Conservation (phyloP, 1,140 invertebrate species). For the Antheraea mylitta region DNA sequence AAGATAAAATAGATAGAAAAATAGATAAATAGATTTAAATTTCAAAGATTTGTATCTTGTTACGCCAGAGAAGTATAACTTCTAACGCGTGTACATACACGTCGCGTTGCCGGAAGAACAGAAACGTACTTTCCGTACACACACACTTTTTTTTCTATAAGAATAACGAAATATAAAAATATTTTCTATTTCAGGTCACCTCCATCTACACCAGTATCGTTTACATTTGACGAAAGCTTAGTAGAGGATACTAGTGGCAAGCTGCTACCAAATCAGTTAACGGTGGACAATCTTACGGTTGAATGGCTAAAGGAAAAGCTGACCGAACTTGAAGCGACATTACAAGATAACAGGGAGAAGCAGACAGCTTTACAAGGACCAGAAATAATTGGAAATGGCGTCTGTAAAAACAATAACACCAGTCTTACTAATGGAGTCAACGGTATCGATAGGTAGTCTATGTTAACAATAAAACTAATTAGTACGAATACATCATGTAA, state of each 20-base stretch:
- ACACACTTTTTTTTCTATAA: no score
- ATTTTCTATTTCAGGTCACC: slow-evolving; percentile 80
- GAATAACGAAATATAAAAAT: no score
- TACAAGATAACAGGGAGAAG: slow-evolving; percentile 85
- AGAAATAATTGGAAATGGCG: slow-evolving; percentile 74
- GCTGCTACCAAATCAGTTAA: slow-evolving; percentile 89
- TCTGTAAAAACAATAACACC: slow-evolving; percentile 68
- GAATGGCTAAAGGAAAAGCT: slow-evolving; percentile 90
- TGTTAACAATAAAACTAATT: background rate
- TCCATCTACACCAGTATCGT: slow-evolving; percentile 85
- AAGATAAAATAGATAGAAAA: no score
- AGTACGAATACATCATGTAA: no score
- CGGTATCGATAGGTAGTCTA: slow-evolving; percentile 72
- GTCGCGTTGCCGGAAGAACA: slow-evolving; percentile 96
- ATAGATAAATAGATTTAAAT: no score
- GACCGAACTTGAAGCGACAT: slow-evolving; percentile 85
- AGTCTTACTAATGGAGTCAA: slow-evolving; percentile 68
- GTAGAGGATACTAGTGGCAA: slow-evolving; percentile 91
- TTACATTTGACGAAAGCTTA: slow-evolving; percentile 91
- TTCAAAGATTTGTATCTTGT: no score
- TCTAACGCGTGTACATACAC: no score
- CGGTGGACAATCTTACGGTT: slow-evolving; percentile 94
- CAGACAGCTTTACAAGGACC: slow-evolving; percentile 76
- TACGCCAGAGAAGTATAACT: no score
- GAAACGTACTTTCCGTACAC: slow-evolving; percentile 96